Evolutionary conservation across 2,113 vertebrate species (phyloP), one percentile per base, ranked within the genome.

Genomic region (Desmodus rotundus): DNA sequence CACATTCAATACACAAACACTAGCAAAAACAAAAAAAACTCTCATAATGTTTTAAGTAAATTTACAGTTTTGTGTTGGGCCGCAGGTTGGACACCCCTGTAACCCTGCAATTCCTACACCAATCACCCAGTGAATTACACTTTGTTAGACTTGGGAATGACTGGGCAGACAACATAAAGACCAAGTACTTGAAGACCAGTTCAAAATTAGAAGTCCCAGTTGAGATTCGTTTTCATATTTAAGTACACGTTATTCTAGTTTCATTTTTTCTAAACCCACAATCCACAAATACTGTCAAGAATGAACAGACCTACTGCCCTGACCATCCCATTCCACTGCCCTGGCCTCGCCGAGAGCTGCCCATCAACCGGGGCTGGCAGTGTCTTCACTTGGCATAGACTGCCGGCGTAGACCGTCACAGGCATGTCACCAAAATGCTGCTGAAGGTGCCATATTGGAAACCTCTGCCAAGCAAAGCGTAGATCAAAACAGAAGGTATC

Each of bases 291-390:
- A 93, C 80, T 2, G 10, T 65, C 67, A 43, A 50, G n/a, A 72
- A 47, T 10, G 38, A 90, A 22, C 16, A 58, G 41, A 80, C 31
- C 54, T 17, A 26, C 19, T 28, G 24, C 31, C 33, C 28, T 76
- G 14, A 14, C 86, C 41, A 22, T 24, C 36, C 28, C 54, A 41
- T 7, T 13, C 41, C 38, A 31, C 5, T 20, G 0, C 58, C 3
- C 2, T 43, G 1, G 1, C 17, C 22, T 33, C 50, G 2, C 0
- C 0, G 6, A 80, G 54, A 52, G 19, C 47, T 6, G 3, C 20
- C 76, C 16, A 0, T 10, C 1, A 0, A 78, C 31, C 0, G 15
- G 4, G 4, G n/a, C 41, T 7, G 15, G 41, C 54, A 38, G 38
- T 1, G 63, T 45, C 33, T 52, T 52, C 72, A 6, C 1, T 0